Evolutionary conservation across 2,113 vertebrate genomes (phyloP).

Genomic region (Thryonomys swinderianus): DNA sequence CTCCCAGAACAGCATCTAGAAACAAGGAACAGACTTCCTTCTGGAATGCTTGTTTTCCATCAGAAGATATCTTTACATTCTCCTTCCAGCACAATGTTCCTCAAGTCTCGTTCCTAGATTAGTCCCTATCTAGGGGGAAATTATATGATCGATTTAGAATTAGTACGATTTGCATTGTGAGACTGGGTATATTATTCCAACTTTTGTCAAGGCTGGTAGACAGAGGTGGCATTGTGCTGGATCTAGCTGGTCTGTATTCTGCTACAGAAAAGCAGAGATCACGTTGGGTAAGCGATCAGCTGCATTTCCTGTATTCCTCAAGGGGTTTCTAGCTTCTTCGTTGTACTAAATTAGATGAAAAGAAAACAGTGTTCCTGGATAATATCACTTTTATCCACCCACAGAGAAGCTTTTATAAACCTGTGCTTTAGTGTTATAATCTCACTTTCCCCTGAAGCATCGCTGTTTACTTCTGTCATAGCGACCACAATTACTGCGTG

Average conservation of each 20-base stretch:
- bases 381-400: background rate
- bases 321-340: background rate
- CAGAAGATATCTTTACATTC: background rate
- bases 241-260: background rate
- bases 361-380: background rate
- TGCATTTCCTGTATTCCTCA: background rate
- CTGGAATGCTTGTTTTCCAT: background rate
- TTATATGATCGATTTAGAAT: background rate
- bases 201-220: background rate
- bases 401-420: slow-evolving; percentile 12
- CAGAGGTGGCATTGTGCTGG: background rate
- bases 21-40: background rate
- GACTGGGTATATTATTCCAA: background rate
- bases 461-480: background rate
- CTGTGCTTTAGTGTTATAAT: background rate
- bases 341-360: background rate
- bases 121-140: background rate
- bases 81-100: background rate
- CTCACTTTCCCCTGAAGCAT: background rate
- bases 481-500: background rate
- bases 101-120: background rate
- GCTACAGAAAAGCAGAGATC: background rate
- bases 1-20: background rate
- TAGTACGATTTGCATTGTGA: background rate
- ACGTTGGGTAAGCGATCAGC: background rate